Evolutionary conservation across 2,888 invertebrate species (phyloP), one percentile per base, ranked within the genome.

Genomic region (Tetropium fuscum): DNA sequence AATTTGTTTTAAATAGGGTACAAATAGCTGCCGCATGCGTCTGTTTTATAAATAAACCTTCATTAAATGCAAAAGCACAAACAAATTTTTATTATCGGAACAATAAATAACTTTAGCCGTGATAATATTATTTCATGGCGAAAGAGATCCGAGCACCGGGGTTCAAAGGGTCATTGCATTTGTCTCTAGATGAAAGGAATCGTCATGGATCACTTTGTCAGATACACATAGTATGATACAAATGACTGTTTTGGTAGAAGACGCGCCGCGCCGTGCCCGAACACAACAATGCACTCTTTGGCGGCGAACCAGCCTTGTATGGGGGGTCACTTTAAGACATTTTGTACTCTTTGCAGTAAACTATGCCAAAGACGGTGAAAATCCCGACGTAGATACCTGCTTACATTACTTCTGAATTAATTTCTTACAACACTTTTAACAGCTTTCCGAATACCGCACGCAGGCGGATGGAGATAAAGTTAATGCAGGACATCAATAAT

Each of bases 391-490:
- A 51, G 65, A 65, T 60, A 64, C 53, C 64, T 49, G 64, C 60
- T 64, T 64, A 69, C 67, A 68, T 62, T 62, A 68, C 69, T 70
- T 66, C 68, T 66, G 73, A 67, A 74, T 73, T 71, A 74, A 74
- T 74, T 74, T 72, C 71, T 66, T 74, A 74, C 74, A 73, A 65
- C 69, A 38, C 57, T 62, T 60, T 57, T 60, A 62, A 62, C 64
- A 61, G 64, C 61, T 61, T 49, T 34, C 36, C 38, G 53, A 34
- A 61, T 57, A 63, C 60, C 53, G 58, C 56, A 36, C 32, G 48
- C 36, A 27, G 30, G 27, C 27, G 30, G 27, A 16, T 18, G 40
- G 40, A 36, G 27, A 40, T 51, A 34, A 51, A 51, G 7, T 51
- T 53, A 43, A 53, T 53, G 53, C 13, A 15, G 19, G 19, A 6